Base-by-base conservation (phyloP, 2,113 vertebrate genomes). In the Emydura subglobosa region DNA sequence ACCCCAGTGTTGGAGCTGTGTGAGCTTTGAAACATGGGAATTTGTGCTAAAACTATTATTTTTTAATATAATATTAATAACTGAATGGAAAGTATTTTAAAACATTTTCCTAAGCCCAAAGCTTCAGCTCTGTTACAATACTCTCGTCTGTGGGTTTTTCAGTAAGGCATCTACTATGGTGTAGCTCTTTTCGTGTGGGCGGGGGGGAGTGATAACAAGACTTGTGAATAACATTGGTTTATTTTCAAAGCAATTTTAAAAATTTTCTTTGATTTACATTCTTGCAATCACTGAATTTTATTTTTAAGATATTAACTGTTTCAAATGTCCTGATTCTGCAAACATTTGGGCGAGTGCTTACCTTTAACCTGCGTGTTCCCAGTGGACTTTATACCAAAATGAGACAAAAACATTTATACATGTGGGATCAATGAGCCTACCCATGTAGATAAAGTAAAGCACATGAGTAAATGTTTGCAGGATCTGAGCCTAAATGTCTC, bases 61-160 rank as follows among this genome's bases (percentile, higher is more conserved):
- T 97, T 98, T 97, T 94, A 92, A 96, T 97, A 96, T 96, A 97
- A 96, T 98, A 97, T 97, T 97, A 97, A 97, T 97, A 97, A 95
- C 90, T 94, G 96, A 98, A 97, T 97, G 92, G 87, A 95, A 98
- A 96, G 96, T 95, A 97, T 96, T 97, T 97, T 93, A 65, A 97
- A 96, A 96, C 57, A n/a, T 82, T 80, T 92, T 91, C 93, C 94
- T 94, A 93, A 95, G 91, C 83, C 54, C 65, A 92, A 94, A 93
- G 65, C 84, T 88, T 54, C 91, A 76, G 85, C 29, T 92, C 68
- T 50, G 50, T 93, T 93, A 50, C 81, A 84, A 68, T 87, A 47
- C 80, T 96, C 25, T 94, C 90, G 91, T 96, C 72, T 86, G 6
- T 87, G 80, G 91, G 79, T 93, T 97, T 97, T 95, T 90, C 49